Percentiles rank a stretch among this genome's conserved stretches.
Evolutionary conservation across 2,797 vertebrate species (phyloP).

Genomic region (Danio kyathit): DNA sequence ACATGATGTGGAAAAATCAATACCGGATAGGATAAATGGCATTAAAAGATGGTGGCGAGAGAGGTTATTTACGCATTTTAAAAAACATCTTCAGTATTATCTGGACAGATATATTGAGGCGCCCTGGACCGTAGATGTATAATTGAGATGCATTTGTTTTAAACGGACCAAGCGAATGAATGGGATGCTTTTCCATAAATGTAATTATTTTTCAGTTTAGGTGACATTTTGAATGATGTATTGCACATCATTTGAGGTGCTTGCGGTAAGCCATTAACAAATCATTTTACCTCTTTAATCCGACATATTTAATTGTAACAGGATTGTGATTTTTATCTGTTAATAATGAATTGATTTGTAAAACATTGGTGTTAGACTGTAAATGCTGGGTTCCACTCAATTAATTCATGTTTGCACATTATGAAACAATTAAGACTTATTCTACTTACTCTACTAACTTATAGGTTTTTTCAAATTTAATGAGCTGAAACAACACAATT

Average conservation of each 20-base stretch:
- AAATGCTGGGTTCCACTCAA: no score
- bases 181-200: conserved; percentile 20
- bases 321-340: neutral
- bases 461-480: neutral
- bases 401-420: no score
- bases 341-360: neutral
- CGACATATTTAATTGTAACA: neutral
- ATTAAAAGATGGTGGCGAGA: conserved; percentile 63
- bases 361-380: neutral
- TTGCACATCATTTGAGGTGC: neutral
- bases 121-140: conserved; percentile 19
- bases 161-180: conserved; percentile 29
- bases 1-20: conserved; percentile 79
- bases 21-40: conserved; percentile 72
- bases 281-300: neutral
- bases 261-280: neutral
- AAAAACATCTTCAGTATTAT: conserved; percentile 61
- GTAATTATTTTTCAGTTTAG: conserved; percentile 1
- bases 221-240: conserved; percentile 9
- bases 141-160: conserved; percentile 54
- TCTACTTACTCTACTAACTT: no score
- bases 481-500: no score
- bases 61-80: conserved; percentile 69
- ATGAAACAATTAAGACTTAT: no score
- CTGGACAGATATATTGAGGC: conserved; percentile 57